Base-by-base conservation (phyloP, 2,797 vertebrate genomes). In the Gadopsis marmoratus region DNA sequence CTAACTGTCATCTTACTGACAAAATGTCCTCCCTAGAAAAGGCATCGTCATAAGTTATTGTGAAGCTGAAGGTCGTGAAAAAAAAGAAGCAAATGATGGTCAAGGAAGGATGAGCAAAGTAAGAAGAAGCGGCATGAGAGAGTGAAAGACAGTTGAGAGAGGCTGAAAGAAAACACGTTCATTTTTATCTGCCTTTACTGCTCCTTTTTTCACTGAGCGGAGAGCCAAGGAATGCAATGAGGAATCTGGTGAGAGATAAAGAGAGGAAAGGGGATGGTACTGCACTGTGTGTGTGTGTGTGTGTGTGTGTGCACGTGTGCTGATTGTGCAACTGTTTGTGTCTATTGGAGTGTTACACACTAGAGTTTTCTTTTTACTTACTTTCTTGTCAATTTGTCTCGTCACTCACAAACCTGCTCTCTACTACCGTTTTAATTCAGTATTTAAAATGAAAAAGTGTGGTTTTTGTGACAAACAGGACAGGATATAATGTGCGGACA, bases 211-310 rank as follows among this genome's bases (percentile, higher is more conserved):
- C 37, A 72, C 74, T 11, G 70, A 86, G 86, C 66, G 72, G 72
- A 73, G 79, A 81, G 91, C 88, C 73, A 63, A 93, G 88, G 91
- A 95, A 94, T 94, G 92, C 75, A 65, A 79, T 2, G 50, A 94
- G 85, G 91, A 93, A 94, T 94, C 91, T 87, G 85, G 83, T 56
- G 66, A 59, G 81, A 92, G 93, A 95, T 94, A 94, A 91, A 83
- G 79, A 91, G 81, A 89, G 71, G 35, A 84, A 83, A 73, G 88
- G 82, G 86, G 89, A 91, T 88, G 89, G 90, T 88, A 90, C 90
- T 87, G 78, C 65, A 82, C 79, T 55, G 77, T 64, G 78, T 51
- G 35, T 76, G 63, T 76, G 64, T 74, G 61, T 78, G 21, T 58
- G 21, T 48, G 62, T 63, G 64, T 43, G 41, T 35, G 21, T 58